Conservation (phyloP, 2,888 invertebrate species). For the Eucera pruinosa region DNA sequence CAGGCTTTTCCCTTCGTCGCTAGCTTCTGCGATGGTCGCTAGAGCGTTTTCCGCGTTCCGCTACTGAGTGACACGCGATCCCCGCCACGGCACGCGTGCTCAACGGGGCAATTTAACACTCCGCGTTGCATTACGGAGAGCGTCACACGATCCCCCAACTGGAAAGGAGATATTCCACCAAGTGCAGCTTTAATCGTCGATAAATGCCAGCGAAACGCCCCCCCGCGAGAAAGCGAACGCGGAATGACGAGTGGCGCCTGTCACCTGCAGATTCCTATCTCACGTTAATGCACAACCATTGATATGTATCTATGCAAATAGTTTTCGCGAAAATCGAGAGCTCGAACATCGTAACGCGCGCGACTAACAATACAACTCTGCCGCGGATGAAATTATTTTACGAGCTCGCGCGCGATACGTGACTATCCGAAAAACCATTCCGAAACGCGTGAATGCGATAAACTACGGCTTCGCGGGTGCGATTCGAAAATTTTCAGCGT, state of each 20-base stretch:
- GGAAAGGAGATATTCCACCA: slow-evolving; percentile 8
- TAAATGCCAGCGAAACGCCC: background rate
- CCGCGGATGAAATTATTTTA: slow-evolving; percentile 4
- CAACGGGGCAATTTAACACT: slow-evolving; percentile 53
- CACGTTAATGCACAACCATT: background rate
- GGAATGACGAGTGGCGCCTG: background rate
- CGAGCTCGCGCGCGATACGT: slow-evolving; percentile 14
- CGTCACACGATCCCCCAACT: background rate
- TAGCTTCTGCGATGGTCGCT: slow-evolving; percentile 34
- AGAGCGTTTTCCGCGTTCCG: slow-evolving; percentile 44
- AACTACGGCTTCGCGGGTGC: slow-evolving; percentile 29
- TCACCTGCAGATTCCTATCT: background rate
- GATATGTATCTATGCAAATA: slow-evolving; percentile 7
- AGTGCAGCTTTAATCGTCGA: slow-evolving; percentile 15
- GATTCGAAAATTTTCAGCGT: slow-evolving; percentile 34
- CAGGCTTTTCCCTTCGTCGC: too few relatives aligned
- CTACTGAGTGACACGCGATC: slow-evolving; percentile 46
- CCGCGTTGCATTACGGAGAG: slow-evolving; percentile 30
- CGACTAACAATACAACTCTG: background rate
- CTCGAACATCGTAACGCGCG: background rate
- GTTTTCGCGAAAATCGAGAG: slow-evolving; percentile 1
- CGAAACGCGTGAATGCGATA: slow-evolving; percentile 17
- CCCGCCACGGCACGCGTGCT: slow-evolving; percentile 30
- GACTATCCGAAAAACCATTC: slow-evolving; percentile 5
- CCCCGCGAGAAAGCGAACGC: background rate